A percentile compares a stretch with the other conserved stretches of the same genome.
These are phyloP conservation scores for human DNA, from an alignment of 2,113 vertebrate genomes.

Conservation along the genomic window DNA sequence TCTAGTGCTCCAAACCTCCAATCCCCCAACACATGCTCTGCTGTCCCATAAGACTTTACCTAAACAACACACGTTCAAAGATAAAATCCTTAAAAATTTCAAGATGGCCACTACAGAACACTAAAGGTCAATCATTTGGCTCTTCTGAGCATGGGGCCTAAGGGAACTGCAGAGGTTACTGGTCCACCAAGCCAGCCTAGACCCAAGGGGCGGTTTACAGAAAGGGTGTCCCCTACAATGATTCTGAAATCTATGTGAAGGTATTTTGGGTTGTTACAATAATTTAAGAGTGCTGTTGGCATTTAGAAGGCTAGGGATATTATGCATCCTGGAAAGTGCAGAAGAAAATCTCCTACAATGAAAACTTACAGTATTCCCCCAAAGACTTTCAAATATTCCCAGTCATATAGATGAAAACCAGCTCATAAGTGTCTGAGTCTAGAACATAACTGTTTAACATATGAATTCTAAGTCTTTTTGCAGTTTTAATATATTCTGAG, in stretches of 20 bases:
- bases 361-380: not conserved
- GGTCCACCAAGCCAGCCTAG: not conserved
- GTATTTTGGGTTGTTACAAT: not conserved
- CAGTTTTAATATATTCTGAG: not conserved
- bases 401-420: not conserved
- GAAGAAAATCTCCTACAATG: not conserved
- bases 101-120: too few species aligned
- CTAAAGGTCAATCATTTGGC: too few species aligned
- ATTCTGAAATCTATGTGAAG: not conserved
- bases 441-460: not conserved
- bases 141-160: not conserved
- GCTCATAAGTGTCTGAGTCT: not conserved
- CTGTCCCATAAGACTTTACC: not conserved
- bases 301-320: not conserved
- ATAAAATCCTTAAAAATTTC: not conserved
- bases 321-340: not conserved
- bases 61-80: not conserved
- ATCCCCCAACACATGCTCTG: fast-evolving
- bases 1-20: not conserved
- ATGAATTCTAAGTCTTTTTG: not conserved
- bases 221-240: not conserved
- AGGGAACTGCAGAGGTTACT: fast-evolving
- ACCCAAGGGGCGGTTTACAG: not conserved
- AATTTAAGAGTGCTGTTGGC: not conserved
- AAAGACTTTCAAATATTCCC: not conserved